Percentiles rank a stretch among this genome's conserved stretches.
Conservation (phyloP, 2,797 vertebrate species). For the Anguilla obscura region DNA sequence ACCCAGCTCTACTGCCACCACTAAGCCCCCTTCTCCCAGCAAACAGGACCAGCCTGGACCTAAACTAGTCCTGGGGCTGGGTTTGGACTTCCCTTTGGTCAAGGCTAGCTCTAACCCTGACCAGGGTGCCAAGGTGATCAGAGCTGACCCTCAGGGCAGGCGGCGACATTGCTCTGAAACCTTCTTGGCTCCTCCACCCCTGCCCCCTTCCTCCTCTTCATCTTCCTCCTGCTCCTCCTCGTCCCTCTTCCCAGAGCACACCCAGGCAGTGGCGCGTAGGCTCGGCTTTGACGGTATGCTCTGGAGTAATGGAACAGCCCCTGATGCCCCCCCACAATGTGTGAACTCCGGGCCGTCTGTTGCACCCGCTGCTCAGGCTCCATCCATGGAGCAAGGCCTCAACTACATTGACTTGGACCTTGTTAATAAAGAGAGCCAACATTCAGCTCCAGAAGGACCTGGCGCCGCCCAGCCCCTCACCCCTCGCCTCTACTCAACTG, state of each 20-base stretch:
- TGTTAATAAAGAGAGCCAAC: constrained; percentile 64
- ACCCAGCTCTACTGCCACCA: constrained; percentile 55
- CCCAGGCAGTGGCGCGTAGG: constrained; percentile 65
- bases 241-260: constrained; percentile 73
- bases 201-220: constrained; percentile 56
- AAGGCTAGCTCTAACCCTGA: constrained; percentile 71
- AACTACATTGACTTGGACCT: constrained; percentile 84
- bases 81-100: constrained; percentile 65
- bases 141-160: constrained; percentile 72
- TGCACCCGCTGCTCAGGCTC: constrained; percentile 53
- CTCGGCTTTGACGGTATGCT: constrained; percentile 70
- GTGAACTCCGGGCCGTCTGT: constrained; percentile 56
- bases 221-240: constrained; percentile 64
- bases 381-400: constrained; percentile 67
- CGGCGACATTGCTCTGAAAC: constrained; percentile 76
- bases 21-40: constrained; percentile 65
- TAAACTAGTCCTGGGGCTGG: constrained; percentile 59
- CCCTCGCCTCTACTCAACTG: constrained; percentile 67
- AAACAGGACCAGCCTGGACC: constrained; percentile 61
- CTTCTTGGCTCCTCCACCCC: constrained; percentile 65
- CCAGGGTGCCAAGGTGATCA: constrained; percentile 73
- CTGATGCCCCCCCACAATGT: constrained; percentile 59
- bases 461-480: constrained; percentile 59
- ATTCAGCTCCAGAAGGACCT: constrained; percentile 61
- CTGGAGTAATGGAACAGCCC: constrained; percentile 63